Evolutionary conservation across 2,113 vertebrate species (phyloP), one percentile per base, ranked within the genome.

Genomic region (Mandrillus leucophaeus): DNA sequence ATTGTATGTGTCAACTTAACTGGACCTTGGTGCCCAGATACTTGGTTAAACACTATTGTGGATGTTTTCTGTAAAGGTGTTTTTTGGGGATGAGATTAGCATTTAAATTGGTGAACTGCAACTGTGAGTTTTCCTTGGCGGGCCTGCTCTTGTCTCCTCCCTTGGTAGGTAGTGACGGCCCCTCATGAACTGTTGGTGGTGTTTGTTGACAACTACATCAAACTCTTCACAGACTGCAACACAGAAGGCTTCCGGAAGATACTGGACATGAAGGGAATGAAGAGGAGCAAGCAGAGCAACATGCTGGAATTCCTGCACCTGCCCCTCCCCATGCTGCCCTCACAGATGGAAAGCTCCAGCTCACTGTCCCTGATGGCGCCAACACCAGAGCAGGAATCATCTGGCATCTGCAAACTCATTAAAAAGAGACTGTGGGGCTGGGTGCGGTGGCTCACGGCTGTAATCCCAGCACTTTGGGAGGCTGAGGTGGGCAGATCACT

Each of bases 191-290:
- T 99, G 0, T 95, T 99, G 0, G 99, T 99, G 97, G 99, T 99
- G 70, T 99, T 99, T 98, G 99, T 99, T 9, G 99, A 99, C 98
- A 99, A 99, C 98, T 99, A 99, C 98, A 99, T 99, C 99, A 99
- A 99, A 95, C 99, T 99, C n/a, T 99, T 99, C n/a, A 99, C 99
- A 18, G 99, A 99, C 97, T 99, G 99, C 93, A 99, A 99, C 98
- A 99, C 99, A 0, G 99, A 99, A 98, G 99, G 99, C 38, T 99
- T 99, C 99, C 99, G 99, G 98, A 99, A 99, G 99, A 99, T 99
- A 93, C 98, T 99, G 40, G 99, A 99, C 97, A 99, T 99, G 99
- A 99, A 99, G 99, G 99, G 99, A 32, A 99, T 99, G 97, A 99
- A 99, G 97, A 99, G 99, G 95, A 99, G 99, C 0, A 99, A 99